Evolutionary conservation across 2,797 vertebrate genomes (phyloP).

Genomic region (Bradypodion ventrale): DNA sequence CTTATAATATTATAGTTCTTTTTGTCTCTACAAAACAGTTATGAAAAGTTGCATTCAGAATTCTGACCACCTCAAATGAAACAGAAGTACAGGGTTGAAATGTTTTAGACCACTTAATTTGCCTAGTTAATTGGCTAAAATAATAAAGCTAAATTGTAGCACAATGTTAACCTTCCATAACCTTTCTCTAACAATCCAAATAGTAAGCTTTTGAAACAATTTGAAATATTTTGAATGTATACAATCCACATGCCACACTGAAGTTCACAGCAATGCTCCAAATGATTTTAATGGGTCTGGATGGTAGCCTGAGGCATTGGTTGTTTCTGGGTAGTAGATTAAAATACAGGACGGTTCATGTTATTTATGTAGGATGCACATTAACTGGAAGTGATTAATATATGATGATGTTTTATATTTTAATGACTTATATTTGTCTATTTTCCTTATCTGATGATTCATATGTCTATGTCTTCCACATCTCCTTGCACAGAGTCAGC

Average conservation of each 20-base stretch:
- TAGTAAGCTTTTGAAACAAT: not conserved
- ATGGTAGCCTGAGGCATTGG: not conserved
- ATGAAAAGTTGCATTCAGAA: too few species aligned
- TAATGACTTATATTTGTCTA: not conserved
- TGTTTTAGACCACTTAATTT: not conserved
- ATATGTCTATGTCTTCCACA: not conserved
- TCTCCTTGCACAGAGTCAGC: not conserved
- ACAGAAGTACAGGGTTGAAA: not conserved
- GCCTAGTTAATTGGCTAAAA: not conserved
- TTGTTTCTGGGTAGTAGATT: not conserved
- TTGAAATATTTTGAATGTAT: not conserved
- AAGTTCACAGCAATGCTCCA: not conserved
- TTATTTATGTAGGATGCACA: not conserved
- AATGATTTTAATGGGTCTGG: not conserved
- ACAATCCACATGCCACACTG: not conserved
- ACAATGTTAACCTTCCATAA: too few species aligned
- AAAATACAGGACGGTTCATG: not conserved
- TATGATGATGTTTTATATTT: not conserved
- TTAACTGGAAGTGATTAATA: not conserved
- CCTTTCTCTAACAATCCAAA: not conserved
- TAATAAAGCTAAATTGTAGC: not conserved
- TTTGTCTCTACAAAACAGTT: too few species aligned
- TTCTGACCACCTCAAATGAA: too few species aligned
- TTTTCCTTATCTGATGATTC: not conserved
- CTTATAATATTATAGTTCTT: too few species aligned